Evolutionary conservation across 2,888 invertebrate species (phyloP).

Genomic region (Limenitis arthemis): DNA sequence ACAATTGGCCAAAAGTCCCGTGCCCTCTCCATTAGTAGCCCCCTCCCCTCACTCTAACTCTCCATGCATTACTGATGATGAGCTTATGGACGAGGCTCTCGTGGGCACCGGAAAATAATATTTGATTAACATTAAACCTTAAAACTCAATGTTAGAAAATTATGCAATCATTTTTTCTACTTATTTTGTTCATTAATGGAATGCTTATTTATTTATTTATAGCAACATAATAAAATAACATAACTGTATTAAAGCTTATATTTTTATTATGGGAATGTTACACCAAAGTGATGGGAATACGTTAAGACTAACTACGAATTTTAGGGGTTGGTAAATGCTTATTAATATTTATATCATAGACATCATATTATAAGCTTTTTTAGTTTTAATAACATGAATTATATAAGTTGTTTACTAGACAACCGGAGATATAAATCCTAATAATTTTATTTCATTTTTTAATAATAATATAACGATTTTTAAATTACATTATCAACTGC

Average conservation of each 20-base stretch:
- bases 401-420: too few species aligned
- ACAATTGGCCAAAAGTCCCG: constrained; percentile 84
- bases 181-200: neutral
- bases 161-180: neutral
- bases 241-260: neutral
- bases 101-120: constrained; percentile 82
- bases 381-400: neutral
- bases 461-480: too few species aligned
- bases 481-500: too few species aligned
- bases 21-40: constrained; percentile 77
- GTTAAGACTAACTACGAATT: neutral
- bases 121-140: neutral
- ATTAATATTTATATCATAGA: neutral
- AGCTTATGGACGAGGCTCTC: constrained; percentile 90
- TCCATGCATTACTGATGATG: constrained; percentile 89
- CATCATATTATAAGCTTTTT: neutral
- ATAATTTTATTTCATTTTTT: too few species aligned
- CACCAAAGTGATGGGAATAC: neutral
- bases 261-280: neutral
- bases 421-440: too few species aligned
- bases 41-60: constrained; percentile 81
- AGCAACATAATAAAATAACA: neutral
- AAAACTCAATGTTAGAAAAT: neutral
- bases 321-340: neutral
- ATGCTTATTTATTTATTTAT: constrained; percentile 2